Evolutionary conservation across 2,113 vertebrate genomes (phyloP).

Genomic region (Arvicanthis niloticus): DNA sequence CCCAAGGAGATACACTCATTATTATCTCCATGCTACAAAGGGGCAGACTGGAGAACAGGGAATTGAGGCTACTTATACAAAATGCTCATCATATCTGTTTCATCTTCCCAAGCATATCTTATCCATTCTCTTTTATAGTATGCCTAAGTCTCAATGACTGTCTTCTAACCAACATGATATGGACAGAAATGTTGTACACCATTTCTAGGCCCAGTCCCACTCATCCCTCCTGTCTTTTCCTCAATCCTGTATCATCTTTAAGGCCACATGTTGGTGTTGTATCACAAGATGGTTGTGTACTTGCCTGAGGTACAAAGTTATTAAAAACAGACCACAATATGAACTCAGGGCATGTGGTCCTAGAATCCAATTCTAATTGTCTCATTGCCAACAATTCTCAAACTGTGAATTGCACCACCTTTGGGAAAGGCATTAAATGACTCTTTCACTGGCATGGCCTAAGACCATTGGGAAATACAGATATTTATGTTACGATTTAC

Average conservation of each 20-base stretch:
- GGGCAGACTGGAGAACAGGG: not conserved
- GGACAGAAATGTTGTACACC: not conserved
- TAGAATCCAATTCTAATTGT: not conserved
- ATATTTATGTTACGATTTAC: not conserved
- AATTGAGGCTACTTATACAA: constrained; percentile 10
- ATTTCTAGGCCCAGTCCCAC: not conserved
- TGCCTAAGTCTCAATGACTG: not conserved
- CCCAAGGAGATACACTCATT: not conserved
- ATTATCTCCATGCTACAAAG: not conserved
- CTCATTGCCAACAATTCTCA: not conserved
- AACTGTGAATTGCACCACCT: not conserved
- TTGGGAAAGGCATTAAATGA: not conserved
- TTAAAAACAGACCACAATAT: not conserved
- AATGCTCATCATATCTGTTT: not conserved
- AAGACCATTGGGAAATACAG: not conserved
- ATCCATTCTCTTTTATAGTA: not conserved
- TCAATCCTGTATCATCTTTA: not conserved
- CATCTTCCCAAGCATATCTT: not conserved
- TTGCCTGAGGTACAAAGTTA: not conserved
- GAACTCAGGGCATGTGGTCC: not conserved
- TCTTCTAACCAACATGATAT: not conserved
- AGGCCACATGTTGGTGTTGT: not conserved
- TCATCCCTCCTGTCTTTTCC: not conserved
- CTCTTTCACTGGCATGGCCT: not conserved
- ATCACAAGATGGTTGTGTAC: not conserved